Percentiles rank a stretch among this genome's conserved stretches.
Evolutionary conservation across 2,797 vertebrate genomes (phyloP).

Genomic region (Amphiprion clarkii): DNA sequence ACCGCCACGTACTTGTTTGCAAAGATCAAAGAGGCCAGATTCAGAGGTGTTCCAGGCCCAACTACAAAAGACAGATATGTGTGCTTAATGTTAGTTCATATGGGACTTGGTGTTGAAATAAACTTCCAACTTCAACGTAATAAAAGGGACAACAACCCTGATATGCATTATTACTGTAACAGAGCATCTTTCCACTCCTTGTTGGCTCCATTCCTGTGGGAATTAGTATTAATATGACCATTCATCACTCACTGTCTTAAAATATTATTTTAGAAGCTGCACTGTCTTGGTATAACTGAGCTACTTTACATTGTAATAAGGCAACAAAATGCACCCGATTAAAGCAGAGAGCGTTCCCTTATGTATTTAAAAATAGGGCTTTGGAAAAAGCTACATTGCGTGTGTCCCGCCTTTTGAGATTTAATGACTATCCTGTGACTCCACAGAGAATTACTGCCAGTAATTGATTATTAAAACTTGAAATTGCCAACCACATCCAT

Average conservation of each 20-base stretch:
- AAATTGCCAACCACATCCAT: slow-evolving; percentile 98
- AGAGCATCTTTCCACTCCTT: slow-evolving; percentile 36
- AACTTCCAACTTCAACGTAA: slow-evolving; percentile 39
- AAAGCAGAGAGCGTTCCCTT: slow-evolving; percentile 90
- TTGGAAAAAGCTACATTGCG: slow-evolving; percentile 89
- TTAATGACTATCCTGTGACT: slow-evolving; percentile 99
- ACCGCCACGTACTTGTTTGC: slow-evolving; percentile 56
- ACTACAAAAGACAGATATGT: slow-evolving; percentile 42
- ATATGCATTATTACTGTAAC: slow-evolving; percentile 37
- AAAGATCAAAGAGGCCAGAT: slow-evolving; percentile 62
- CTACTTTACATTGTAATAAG: slow-evolving; percentile 91
- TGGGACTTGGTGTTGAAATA: slow-evolving; percentile 27
- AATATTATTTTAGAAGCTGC: slow-evolving; percentile 86
- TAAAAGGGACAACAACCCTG: slow-evolving; percentile 40
- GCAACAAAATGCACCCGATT: slow-evolving; percentile 92
- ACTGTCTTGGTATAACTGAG: slow-evolving; percentile 87
- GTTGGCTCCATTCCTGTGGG: slow-evolving; percentile 55
- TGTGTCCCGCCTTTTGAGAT: slow-evolving; percentile 95
- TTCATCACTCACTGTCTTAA: slow-evolving; percentile 76
- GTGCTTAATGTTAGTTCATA: slow-evolving; percentile 41
- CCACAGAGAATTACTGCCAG: slow-evolving; percentile 96
- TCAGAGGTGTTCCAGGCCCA: slow-evolving; percentile 27
- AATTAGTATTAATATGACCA: slow-evolving; percentile 60
- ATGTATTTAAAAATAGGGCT: slow-evolving; percentile 96
- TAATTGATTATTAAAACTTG: slow-evolving; percentile 99